These are phyloP conservation scores for Urocitellus parryii DNA, from an alignment of 2,113 vertebrate genomes.

Conservation along the genomic window DNA sequence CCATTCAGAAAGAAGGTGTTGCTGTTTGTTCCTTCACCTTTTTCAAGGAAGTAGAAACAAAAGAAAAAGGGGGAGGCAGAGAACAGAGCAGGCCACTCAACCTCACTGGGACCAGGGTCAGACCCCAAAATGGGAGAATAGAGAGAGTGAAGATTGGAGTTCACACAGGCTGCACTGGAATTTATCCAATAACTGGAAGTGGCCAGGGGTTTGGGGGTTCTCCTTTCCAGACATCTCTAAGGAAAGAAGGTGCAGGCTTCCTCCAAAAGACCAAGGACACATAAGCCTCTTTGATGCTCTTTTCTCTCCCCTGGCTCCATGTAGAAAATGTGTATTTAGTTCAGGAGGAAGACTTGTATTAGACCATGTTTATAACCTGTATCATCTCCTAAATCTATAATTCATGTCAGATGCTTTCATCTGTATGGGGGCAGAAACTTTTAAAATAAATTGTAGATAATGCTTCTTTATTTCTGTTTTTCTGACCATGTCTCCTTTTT, in stretches of 20 bases:
- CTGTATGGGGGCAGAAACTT: neutral
- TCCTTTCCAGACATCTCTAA: neutral
- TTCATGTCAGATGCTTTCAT: neutral
- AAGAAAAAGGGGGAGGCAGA: neutral
- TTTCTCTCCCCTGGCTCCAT: too few relatives aligned
- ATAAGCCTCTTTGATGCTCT: too few relatives aligned
- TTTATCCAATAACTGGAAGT: neutral
- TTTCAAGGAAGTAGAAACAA: neutral
- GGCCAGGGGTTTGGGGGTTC: neutral
- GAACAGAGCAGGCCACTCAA: neutral
- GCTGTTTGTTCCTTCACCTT: neutral
- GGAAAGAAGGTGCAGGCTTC: neutral
- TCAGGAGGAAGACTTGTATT: neutral
- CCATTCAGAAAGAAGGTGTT: too few relatives aligned
- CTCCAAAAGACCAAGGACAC: neutral
- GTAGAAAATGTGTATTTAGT: neutral
- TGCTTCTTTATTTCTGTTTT: neutral
- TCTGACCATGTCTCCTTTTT: neutral
- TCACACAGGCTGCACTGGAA: neutral
- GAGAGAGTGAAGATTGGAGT: neutral
- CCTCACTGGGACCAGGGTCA: neutral
- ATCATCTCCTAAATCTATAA: neutral
- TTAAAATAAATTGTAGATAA: neutral
- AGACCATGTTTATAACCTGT: neutral
- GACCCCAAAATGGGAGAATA: too few relatives aligned